Evolutionary conservation across 2,113 vertebrate species (phyloP), one percentile per base, ranked within the genome.

Genomic region (Brachirus orientalis): DNA sequence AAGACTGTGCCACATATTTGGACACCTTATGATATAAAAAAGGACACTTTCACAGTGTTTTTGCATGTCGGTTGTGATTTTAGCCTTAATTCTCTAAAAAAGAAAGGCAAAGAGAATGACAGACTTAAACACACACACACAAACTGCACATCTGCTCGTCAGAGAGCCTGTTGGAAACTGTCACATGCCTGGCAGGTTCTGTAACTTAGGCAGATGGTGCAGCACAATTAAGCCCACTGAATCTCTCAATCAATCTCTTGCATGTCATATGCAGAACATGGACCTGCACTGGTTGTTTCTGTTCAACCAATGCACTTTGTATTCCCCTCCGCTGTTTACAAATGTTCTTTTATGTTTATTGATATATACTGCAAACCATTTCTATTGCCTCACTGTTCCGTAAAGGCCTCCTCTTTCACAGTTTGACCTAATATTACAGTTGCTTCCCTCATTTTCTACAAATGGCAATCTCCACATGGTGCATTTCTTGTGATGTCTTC

Each of bases 141-240:
- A 52, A 72, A 54, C 20, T 78, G 79, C 81, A 89, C 90, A 91
- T 91, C 90, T 91, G 88, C 80, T 90, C 76, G 19, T 90, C 83
- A 88, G 72, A 20, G 64, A 86, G 87, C 87, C 86, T 76, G 85
- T 80, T 88, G 81, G 85, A 90, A 65, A 81, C 64, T 86, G 80
- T 87, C 83, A 88, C 88, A 88, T 80, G 88, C 76, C 70, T 83
- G 92, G 84, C 80, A 83, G 86, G 82, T 77, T 91, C 88, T 80
- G 85, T 59, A 79, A 86, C 90, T 89, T 80, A 75, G 92, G 87
- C 94, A 95, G 93, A 95, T 95, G 92, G 87, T 78, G 72, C 71
- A 84, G 87, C 87, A 91, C 92, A 94, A 93, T 93, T 94, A 94
- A 86, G 68, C 75, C 59, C 82, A 60, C 76, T 75, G 65, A 91